Evolutionary conservation across 2,113 vertebrate genomes (phyloP).

Genomic region (Istiophorus platypterus): DNA sequence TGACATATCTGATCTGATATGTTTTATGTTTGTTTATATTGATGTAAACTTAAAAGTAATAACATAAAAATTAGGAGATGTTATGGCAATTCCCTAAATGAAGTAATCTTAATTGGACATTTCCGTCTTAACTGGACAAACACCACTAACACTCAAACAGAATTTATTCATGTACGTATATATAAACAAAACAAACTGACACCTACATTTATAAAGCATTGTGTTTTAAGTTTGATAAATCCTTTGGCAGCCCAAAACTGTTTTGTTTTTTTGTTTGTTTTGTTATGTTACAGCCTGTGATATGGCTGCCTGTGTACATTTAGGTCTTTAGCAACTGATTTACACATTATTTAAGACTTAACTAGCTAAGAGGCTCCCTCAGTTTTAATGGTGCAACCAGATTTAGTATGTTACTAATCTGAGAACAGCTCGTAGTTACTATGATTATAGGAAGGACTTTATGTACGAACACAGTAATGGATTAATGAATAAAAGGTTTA

Average conservation of each 20-base stretch:
- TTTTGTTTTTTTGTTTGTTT: no score
- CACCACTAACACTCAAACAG: no score
- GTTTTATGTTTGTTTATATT: no score
- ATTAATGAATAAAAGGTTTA: neutral
- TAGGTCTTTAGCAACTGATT: neutral
- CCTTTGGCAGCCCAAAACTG: no score
- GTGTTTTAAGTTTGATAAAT: neutral
- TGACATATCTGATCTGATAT: no score
- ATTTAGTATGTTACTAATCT: neutral
- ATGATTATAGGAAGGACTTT: neutral
- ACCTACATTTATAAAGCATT: neutral
- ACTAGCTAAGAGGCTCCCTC: neutral
- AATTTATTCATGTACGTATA: neutral
- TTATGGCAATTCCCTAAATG: no score
- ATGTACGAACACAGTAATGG: neutral
- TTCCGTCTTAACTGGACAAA: no score
- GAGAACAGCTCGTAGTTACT: neutral
- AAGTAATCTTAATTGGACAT: no score
- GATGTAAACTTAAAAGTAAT: no score
- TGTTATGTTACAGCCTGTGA: neutral
- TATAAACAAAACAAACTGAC: neutral
- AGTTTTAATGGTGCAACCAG: slow-evolving; percentile 1
- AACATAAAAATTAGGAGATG: no score
- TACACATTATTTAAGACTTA: neutral
- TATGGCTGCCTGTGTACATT: neutral